phyloP scores from a whole-genome alignment of 2,113 vertebrate genomes.

The Hydropotes inermis region DNA sequence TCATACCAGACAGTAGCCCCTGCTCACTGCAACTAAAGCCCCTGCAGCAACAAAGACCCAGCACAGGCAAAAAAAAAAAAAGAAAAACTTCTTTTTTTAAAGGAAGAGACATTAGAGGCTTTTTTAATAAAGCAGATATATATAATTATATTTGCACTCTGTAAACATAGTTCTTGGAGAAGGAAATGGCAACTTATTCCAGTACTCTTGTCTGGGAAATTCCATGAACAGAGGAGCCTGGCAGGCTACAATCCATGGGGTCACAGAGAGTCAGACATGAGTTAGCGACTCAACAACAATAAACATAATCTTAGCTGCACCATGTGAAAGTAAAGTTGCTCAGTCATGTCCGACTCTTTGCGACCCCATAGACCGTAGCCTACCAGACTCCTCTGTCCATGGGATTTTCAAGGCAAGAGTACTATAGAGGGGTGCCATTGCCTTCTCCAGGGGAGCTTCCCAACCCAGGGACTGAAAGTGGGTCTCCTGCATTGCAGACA shows the following conservation, averaged over 20 bases:
- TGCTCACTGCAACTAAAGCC: neutral
- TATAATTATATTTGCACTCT: slow-evolving; percentile 10
- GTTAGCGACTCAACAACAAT: neutral
- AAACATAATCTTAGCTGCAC: neutral
- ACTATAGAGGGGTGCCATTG: no score
- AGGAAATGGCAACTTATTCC: neutral
- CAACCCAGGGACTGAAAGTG: no score
- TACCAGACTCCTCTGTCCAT: no score
- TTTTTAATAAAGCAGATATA: neutral
- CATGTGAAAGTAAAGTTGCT: no score
- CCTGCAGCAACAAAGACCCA: neutral
- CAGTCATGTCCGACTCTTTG: no score
- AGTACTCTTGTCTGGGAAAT: neutral
- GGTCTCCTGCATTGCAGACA: no score
- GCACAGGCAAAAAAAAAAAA: neutral
- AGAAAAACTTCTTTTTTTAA: neutral
- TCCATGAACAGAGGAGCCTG: neutral
- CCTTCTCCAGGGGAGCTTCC: no score
- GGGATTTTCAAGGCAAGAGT: no score
- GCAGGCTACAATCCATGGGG: neutral
- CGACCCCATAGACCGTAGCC: no score
- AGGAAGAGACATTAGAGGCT: neutral
- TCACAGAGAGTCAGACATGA: neutral
- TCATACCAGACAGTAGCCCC: neutral
- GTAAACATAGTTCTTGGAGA: neutral